Base-by-base conservation (phyloP, 1,140 invertebrate species). In the Cheumatopsyche charites region DNA sequence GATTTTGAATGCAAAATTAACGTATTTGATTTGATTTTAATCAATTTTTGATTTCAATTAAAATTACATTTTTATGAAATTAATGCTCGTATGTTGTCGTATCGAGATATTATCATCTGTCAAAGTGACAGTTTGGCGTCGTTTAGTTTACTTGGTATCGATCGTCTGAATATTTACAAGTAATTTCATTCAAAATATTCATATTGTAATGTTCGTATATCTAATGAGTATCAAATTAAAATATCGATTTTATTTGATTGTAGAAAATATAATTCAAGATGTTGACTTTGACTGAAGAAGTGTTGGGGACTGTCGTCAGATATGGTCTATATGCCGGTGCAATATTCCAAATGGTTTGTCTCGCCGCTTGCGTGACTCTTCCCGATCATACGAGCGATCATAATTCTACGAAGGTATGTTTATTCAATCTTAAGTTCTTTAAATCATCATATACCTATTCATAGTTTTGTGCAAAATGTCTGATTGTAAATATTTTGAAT, bases 291-390 rank as follows among this genome's bases (percentile, higher is more conserved):
- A 70, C 71, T 12, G 84, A 85, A 75, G 86, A 87, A 76, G 79
- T 87, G 75, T 81, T 88, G 62, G 87, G 88, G 71, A 84, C 84
- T 36, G 79, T 89, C 73, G 80, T 89, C 0, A 81, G 87, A 62
- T 87, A 87, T 78, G 86, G 87, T 13, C 77, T 90, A 4, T 87
- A 88, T 79, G 75, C 88, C 42, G 87, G 88, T 29, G 88, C 88
- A 7, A 79, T 89, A 12, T 89, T 89, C 77, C 88, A 89, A 78
- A 78, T 90, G 23, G 77, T 88, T 7, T 89, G 88, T 78, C 86
- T 90, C 66, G 83, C 85, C 65, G 88, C 88, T 45, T 88, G 88
- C 29, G 83, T 89, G 71, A 81, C 87, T 73, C 78, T 88, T 63
- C 86, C 87, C 12, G 83, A 76, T 69, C 72, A 75, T 45, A 25